Conservation (phyloP, 2,888 invertebrate species). For the Apomyelois bistriatella region DNA sequence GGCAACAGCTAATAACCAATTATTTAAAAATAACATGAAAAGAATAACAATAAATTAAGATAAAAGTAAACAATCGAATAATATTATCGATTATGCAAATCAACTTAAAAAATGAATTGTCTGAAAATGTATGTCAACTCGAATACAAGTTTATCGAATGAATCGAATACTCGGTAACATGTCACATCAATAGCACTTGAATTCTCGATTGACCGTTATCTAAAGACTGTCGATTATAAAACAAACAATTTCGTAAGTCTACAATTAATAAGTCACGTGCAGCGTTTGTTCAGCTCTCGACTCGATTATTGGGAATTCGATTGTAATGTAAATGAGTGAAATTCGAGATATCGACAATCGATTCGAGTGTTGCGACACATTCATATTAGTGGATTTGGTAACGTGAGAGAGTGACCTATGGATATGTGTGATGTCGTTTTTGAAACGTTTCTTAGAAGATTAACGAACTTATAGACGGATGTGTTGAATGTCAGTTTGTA, state of each 20-base stretch:
- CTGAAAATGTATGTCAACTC: slow-evolving; percentile 3
- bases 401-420: slow-evolving; percentile 10
- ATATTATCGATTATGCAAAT: slow-evolving; percentile 10
- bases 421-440: neutral
- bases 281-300: slow-evolving; percentile 42
- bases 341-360: slow-evolving; percentile 32
- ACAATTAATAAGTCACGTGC: slow-evolving; percentile 22
- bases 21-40: neutral
- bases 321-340: slow-evolving; percentile 51
- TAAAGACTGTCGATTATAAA: slow-evolving; percentile 24
- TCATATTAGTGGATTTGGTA: slow-evolving; percentile 14
- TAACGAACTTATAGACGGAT: neutral
- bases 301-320: slow-evolving; percentile 32
- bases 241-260: slow-evolving; percentile 33
- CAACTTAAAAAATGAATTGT: neutral
- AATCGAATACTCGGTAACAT: neutral
- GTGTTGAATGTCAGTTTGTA: neutral
- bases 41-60: neutral
- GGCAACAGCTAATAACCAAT: no score
- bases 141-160: neutral
- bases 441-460: slow-evolving; percentile 4
- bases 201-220: slow-evolving; percentile 14
- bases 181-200: slow-evolving; percentile 1
- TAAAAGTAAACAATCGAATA: slow-evolving; percentile 8
- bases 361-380: slow-evolving; percentile 29